Evolutionary conservation across 2,888 invertebrate genomes (phyloP), one percentile per base, ranked within the genome.

Genomic region (Meiosimyza decipiens): DNA sequence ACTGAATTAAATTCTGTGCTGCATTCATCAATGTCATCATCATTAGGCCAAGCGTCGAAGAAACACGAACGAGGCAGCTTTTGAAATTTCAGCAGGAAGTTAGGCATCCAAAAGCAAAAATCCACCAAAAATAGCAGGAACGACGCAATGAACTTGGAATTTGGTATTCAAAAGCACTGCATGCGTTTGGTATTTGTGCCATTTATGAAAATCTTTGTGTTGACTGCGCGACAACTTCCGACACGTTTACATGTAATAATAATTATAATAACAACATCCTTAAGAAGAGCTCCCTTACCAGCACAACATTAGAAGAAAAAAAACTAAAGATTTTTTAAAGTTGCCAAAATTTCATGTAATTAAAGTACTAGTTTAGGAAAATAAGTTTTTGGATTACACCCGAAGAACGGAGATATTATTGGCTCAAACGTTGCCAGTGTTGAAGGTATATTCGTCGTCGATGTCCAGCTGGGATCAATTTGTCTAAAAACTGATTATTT

Each of bases 1-100:
- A 40, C 40, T 40, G 40, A 40, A 40, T 40, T 9, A 40, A 51
- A 51, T 12, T 50, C 33, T 6, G 47, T 18, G 33, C 18, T 47
- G 51, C 51, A 51, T 64, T 13, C 64, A 50, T 51, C 64, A 64
- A 51, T 40, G 64, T 13, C 64, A 64, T 64, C 51, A 64, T 64
- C 51, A 64, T 64, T 64, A 64, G 51, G 7, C 50, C 18, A 22
- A 28, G 28, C 18, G 15, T 12, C 15, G 12, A 28, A 51, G n/a
- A 49, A 63, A 49, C 51, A 64, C 64, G 64, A 64, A 64, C 51
- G 64, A 11, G 51, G 11, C 64, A 64, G 50, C 28, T 50, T 22
- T 22, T 28, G 6, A 18, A 64, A 64, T 22, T 64, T 64, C 51
- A 22, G 28, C 18, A 51, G 51, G 40, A 47, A 62, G 60, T 47